Base-by-base conservation (phyloP, 2,888 invertebrate genomes). In the Acanthosepion lycidas region DNA sequence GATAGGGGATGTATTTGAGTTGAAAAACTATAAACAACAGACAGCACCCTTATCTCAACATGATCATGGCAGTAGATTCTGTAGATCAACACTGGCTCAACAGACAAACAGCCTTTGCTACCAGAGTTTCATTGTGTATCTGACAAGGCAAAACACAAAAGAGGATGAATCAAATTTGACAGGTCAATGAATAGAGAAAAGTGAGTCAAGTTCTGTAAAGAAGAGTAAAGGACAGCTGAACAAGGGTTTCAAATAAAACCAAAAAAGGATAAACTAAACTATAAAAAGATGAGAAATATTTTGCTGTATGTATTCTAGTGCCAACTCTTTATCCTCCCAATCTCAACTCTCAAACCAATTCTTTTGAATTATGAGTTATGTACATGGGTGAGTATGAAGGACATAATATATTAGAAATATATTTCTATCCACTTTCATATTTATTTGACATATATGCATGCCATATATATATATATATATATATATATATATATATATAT, bases 121-220 rank as follows among this genome's bases (percentile, higher is more conserved):
- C 8, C n/a, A 78, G 9, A 78, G n/a, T 78, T 33, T 78, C 78
- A 78, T 78, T 78, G 78, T 78, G 78, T n/a, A n/a, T 15, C 78
- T 78, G 78, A 78, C n/a, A 33, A n/a, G 1, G 12, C n/a, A 33
- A 78, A 78, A 78, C 78, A 78, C n/a, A n/a, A 78, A 78, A 78
- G n/a, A 33, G n/a, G 78, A 78, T 78, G 78, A 78, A 78, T 78
- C 78, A 78, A 78, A 78, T 78, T 78, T 78, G 78, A 78, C 78
- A 78, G 78, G n/a, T 78, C 78, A 78, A 33, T 78, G 78, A 78
- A 78, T 78, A 78, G 78, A 78, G 78, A 33, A 78, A 78, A 78
- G n/a, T 78, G 78, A 78, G 78, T 78, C 78, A n/a, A 18, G 33
- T 78, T 78, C 78, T 33, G 78, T 78, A 78, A 2, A 33, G n/a